Conservation (phyloP, 2,888 invertebrate genomes). For the Pachycephus smyrnensis region DNA sequence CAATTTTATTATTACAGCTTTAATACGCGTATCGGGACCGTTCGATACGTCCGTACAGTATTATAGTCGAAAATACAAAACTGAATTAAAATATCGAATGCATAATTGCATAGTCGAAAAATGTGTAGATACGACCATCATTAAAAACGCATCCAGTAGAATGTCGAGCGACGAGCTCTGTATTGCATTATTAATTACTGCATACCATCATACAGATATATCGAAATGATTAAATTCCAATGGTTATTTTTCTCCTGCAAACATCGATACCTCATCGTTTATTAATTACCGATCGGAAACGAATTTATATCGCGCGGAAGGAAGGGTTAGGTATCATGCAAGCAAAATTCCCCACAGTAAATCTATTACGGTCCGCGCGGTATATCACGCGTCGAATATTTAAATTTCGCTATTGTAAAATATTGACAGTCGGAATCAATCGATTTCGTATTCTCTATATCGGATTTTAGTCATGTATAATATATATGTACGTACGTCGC, state of each 20-base stretch:
- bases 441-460: neutral
- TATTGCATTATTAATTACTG: neutral
- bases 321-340: neutral
- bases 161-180: neutral
- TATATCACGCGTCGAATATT: neutral
- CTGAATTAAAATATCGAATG: neutral
- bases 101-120: neutral
- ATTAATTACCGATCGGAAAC: neutral
- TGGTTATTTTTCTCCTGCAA: neutral
- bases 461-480: neutral
- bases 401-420: neutral
- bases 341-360: neutral
- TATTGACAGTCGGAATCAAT: neutral
- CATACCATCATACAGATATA: neutral
- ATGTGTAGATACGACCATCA: neutral
- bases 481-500: neutral
- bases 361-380: neutral
- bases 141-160: neutral
- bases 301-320: neutral
- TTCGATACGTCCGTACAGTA: neutral
- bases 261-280: neutral
- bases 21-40: neutral
- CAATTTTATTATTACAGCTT: neutral
- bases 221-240: neutral
- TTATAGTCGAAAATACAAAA: neutral